Evolutionary conservation across 2,888 invertebrate species (phyloP).

Genomic region (Eucera pruinosa): DNA sequence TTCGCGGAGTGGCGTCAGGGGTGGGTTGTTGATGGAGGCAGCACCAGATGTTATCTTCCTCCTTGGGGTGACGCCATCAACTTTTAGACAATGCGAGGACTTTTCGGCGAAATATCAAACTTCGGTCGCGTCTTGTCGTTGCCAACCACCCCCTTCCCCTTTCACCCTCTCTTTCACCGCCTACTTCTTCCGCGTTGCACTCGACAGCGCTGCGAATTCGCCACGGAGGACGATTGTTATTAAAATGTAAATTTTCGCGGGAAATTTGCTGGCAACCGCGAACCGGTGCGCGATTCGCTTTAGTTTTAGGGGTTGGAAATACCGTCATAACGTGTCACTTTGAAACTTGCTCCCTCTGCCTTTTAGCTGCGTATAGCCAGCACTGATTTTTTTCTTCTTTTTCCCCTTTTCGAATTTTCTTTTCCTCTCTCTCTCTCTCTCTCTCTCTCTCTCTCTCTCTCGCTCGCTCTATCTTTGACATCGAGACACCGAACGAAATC

Average conservation of each 20-base stretch:
- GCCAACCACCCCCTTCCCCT: slow-evolving; percentile 34
- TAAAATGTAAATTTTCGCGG: slow-evolving; percentile 71
- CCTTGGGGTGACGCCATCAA: slow-evolving; percentile 80
- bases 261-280: slow-evolving; percentile 52
- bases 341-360: background rate
- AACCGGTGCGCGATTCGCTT: background rate
- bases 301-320: background rate
- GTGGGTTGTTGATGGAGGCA: slow-evolving; percentile 80
- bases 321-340: background rate
- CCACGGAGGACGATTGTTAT: slow-evolving; percentile 64
- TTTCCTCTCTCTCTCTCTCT: background rate
- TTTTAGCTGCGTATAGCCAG: too few relatives aligned
- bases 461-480: background rate
- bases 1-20: slow-evolving; percentile 66
- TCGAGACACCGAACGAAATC: background rate
- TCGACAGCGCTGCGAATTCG: slow-evolving; percentile 37
- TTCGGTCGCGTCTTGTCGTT: slow-evolving; percentile 74
- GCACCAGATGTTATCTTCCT: slow-evolving; percentile 82
- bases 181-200: background rate
- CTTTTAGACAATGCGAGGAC: slow-evolving; percentile 82
- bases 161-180: background rate
- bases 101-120: slow-evolving; percentile 81
- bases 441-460: background rate
- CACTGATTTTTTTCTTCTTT: background rate
- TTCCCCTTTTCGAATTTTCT: background rate